Conservation (phyloP, 2,888 invertebrate species). For the Uloborus plumipes region DNA sequence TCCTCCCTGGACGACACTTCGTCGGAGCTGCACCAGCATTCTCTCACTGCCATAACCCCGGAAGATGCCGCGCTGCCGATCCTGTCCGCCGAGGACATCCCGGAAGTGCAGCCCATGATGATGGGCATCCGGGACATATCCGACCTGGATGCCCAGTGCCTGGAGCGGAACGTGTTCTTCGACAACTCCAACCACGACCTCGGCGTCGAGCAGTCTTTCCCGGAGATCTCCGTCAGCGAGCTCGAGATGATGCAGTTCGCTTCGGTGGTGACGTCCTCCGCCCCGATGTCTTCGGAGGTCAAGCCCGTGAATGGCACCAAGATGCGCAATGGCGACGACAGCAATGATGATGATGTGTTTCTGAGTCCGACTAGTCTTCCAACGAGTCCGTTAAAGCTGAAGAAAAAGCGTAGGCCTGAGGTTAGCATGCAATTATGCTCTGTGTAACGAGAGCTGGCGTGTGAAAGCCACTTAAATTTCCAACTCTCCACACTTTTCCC, state of each 20-base stretch:
- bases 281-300: constrained; percentile 10
- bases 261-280: constrained; percentile 40
- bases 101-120: constrained; percentile 68
- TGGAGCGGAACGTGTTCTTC: constrained; percentile 48
- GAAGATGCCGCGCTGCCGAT: constrained; percentile 47
- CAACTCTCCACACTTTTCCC: too few relatives aligned
- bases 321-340: constrained; percentile 71
- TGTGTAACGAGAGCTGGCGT: too few relatives aligned
- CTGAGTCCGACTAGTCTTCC: constrained; percentile 82
- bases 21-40: constrained; percentile 12
- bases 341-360: constrained; percentile 83
- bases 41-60: constrained; percentile 43
- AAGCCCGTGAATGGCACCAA: constrained; percentile 46
- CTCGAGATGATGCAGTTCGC: constrained; percentile 63
- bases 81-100: constrained; percentile 59
- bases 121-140: constrained; percentile 75
- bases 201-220: constrained; percentile 24
- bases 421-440: constrained; percentile 29
- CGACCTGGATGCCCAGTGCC: constrained; percentile 43
- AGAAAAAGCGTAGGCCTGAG: constrained; percentile 71
- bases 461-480: too few relatives aligned
- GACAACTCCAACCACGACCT: constrained; percentile 39
- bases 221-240: constrained; percentile 56
- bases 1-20: constrained; percentile 27
- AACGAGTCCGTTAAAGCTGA: constrained; percentile 69